Base-by-base conservation (phyloP, 2,113 vertebrate genomes). In the Daubentonia madagascariensis region DNA sequence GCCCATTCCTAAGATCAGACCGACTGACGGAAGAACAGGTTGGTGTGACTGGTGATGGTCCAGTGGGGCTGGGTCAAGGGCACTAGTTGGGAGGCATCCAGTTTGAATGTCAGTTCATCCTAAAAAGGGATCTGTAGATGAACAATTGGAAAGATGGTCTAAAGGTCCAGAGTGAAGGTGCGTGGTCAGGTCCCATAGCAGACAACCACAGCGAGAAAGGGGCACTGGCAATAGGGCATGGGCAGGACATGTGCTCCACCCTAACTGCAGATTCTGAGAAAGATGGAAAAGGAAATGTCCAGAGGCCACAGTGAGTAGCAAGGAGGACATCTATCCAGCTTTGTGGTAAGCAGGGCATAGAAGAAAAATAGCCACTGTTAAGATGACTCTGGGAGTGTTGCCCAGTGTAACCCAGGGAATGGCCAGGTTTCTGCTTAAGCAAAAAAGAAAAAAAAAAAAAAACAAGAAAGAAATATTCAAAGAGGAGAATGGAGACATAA, bases 201-300 rank as follows among this genome's bases (percentile, higher is more conserved):
- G 30, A 23, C 11, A 8, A 16, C 1, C 0, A 1, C n/a, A 32
- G 11, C 25, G 59, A 50, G 78, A 25, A 59, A 37, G 18, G 2
- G 7, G 22, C 16, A 13, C 4, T 32, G 45, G 54, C 0, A 5
- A 59, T 0, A 25, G 0, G 14, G 9, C 5, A 1, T 20, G 14
- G 0, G 9, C 61, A 63, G 61, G n/a, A 18, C 1, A 2, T 5
- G 17, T 4, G 17, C 1, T 7, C 35, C 37, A 11, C 1, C 1
- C 0, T 11, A 8, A 80, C 6, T 3, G 14, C 5, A 35, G 8
- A 78, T 63, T 22, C 40, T 84, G 14, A 84, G 52, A 48, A 86
- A 37, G n/a, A 86, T 14, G 16, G 48, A 40, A 32, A 73, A 89
- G 61, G 32, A 73, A 85, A 14, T 5, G 35, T 40, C 9, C 8